phyloP scores from a whole-genome alignment of 2,113 vertebrate genomes.

The Pycnonotus jocosus region DNA sequence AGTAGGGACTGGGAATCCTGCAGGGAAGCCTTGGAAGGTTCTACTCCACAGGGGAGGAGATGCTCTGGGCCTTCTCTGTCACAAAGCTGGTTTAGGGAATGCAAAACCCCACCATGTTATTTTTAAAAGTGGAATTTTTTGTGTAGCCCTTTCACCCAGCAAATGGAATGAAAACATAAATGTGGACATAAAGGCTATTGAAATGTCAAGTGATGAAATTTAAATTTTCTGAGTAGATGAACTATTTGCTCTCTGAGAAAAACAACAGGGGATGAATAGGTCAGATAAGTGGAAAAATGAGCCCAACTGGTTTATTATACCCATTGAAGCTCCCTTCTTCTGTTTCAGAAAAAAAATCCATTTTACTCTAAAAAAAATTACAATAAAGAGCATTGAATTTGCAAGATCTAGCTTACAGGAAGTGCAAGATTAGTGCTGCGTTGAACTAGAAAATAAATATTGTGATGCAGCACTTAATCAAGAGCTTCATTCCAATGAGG shows the following conservation, averaged over 20 bases:
- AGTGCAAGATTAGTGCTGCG: not conserved
- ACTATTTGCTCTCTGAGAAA: not conserved
- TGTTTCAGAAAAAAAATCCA: not conserved
- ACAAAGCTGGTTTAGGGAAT: not conserved
- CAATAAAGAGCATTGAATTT: not conserved
- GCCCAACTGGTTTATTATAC: not conserved
- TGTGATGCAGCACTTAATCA: not conserved
- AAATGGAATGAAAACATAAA: not conserved
- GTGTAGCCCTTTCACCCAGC: not conserved
- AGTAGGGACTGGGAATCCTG: not conserved
- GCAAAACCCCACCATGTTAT: not conserved
- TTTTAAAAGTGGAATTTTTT: not conserved
- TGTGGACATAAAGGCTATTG: not conserved
- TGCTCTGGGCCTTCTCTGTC: not conserved
- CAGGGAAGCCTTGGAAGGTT: not conserved
- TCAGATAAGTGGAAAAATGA: not conserved
- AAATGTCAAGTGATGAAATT: not conserved
- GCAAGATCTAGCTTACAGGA: not conserved
- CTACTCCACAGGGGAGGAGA: not conserved
- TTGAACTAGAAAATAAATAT: not conserved
- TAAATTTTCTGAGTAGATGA: not conserved
- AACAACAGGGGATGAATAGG: not conserved
- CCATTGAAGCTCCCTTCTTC: not conserved
- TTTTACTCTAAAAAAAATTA: not conserved
- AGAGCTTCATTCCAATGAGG: not conserved